These are phyloP conservation scores for Dermolepida albohirtum DNA, from an alignment of 2,888 invertebrate species.

Conservation along the genomic window DNA sequence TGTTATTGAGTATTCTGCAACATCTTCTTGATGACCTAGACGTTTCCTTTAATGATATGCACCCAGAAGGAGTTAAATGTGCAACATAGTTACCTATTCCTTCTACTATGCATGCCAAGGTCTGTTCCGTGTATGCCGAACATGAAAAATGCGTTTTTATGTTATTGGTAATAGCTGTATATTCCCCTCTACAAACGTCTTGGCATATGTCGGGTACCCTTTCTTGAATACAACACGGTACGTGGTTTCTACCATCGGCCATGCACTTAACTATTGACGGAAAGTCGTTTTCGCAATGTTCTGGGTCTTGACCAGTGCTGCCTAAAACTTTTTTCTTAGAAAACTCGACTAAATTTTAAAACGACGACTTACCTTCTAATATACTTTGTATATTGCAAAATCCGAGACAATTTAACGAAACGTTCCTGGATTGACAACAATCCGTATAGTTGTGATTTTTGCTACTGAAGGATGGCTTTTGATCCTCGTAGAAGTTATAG, in stretches of 20 bases:
- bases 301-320: slow-evolving; percentile 82
- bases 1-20: too few species aligned
- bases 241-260: slow-evolving; percentile 87
- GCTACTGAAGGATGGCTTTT: slow-evolving; percentile 61
- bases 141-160: slow-evolving; percentile 88
- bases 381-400: slow-evolving; percentile 82
- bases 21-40: too few species aligned
- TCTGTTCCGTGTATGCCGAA: slow-evolving; percentile 84
- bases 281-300: slow-evolving; percentile 84
- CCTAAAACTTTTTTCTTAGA: slow-evolving; percentile 66
- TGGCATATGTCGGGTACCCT: slow-evolving; percentile 87
- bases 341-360: not conserved
- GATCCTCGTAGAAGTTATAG: slow-evolving; percentile 60
- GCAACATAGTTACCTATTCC: slow-evolving; percentile 71
- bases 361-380: slow-evolving; percentile 59
- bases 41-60: too few species aligned
- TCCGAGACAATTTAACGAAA: slow-evolving; percentile 79
- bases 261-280: slow-evolving; percentile 82
- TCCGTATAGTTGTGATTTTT: slow-evolving; percentile 82
- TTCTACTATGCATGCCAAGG: slow-evolving; percentile 84
- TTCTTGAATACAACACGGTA: slow-evolving; percentile 85
- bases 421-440: slow-evolving; percentile 79
- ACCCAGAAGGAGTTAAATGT: too few species aligned
- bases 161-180: slow-evolving; percentile 85
- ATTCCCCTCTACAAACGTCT: slow-evolving; percentile 87